These are phyloP conservation scores for Ophion obscuratus DNA, from an alignment of 2,888 invertebrate species.

Conservation along the genomic window DNA sequence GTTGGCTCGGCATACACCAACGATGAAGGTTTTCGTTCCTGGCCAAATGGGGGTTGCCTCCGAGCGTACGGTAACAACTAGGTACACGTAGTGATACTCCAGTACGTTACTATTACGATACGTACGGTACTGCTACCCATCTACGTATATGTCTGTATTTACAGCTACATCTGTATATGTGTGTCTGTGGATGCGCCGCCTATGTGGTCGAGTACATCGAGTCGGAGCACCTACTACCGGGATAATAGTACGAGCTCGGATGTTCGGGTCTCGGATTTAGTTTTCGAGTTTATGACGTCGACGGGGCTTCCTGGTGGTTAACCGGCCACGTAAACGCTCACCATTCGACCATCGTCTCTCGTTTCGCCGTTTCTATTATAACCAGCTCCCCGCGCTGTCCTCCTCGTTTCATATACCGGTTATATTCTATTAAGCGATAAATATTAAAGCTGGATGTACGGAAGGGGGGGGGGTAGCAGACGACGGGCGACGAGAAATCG, in stretches of 20 bases:
- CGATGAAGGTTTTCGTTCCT: conserved; percentile 34
- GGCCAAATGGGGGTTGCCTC: conserved; percentile 27
- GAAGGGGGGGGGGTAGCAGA: neutral
- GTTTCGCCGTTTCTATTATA: conserved; percentile 53
- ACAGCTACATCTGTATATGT: conserved; percentile 30
- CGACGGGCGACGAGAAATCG: conserved; percentile 50
- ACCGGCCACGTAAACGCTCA: conserved; percentile 79
- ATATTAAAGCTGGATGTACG: conserved; percentile 77
- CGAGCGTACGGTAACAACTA: conserved; percentile 32
- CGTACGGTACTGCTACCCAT: neutral
- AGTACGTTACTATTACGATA: conserved; percentile 30
- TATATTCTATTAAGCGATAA: conserved; percentile 81
- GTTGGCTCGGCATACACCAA: neutral
- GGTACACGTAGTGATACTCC: conserved; percentile 33
- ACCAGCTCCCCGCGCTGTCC: neutral
- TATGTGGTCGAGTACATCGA: conserved; percentile 34
- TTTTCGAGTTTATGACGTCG: conserved; percentile 80
- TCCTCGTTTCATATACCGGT: conserved; percentile 65
- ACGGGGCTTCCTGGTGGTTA: conserved; percentile 78
- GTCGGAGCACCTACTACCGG: conserved; percentile 53
- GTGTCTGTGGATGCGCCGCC: neutral
- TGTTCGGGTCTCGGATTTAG: conserved; percentile 80
- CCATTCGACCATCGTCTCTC: conserved; percentile 68
- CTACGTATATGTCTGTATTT: no score
- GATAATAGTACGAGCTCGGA: conserved; percentile 57